Base-by-base conservation (phyloP, 2,797 vertebrate genomes). In the Enteromius trimaculatus region DNA sequence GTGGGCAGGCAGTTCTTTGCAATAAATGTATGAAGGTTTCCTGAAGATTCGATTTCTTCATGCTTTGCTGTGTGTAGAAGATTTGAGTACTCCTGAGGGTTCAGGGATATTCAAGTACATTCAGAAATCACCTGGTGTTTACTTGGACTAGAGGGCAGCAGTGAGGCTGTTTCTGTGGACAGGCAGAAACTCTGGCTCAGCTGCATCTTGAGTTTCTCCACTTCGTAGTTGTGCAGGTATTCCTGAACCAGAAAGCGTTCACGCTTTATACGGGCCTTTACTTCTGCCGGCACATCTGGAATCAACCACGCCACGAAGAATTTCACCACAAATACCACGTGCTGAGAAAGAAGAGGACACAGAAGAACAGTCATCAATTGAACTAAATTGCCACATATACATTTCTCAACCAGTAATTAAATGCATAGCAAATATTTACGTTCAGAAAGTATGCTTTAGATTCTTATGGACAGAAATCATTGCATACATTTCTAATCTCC, bases 281-380 rank as follows among this genome's bases (percentile, higher is more conserved):
- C 96, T 0, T 96, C 96, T 16, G 95, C 92, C 0, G 97, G 97
- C 71, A 99, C 92, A 31, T 99, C 98, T 0, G 97, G 97, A 87
- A 99, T 99, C 94, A 98, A 92, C 96, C 97, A 99, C 0, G 97
- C 97, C 84, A 99, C 95, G 0, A 98, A 96, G 93, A 99, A 99
- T 88, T 98, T 99, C 83, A 98, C 94, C 71, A 96, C 89, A 79
- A 99, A 99, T 21, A 98, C 97, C 69, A 98, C 88, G 0, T 99
- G 98, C 97, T 99, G 88, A 26, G 77, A 84, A 19, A 23, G 53
- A 78, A 80, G 1, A 80, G 65, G 78, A 34, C 72, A 14, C 39
- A 85, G 42, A 39, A n/a, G 39, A 13, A 49, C 29, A 23, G 26
- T 62, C 1, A 17, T 23, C 29, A 37, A 42, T 0, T 29, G 0